A percentile compares a stretch with the other conserved stretches of the same genome.
Evolutionary conservation across 2,113 vertebrate species (phyloP).

Genomic region (Sander lucioperca): DNA sequence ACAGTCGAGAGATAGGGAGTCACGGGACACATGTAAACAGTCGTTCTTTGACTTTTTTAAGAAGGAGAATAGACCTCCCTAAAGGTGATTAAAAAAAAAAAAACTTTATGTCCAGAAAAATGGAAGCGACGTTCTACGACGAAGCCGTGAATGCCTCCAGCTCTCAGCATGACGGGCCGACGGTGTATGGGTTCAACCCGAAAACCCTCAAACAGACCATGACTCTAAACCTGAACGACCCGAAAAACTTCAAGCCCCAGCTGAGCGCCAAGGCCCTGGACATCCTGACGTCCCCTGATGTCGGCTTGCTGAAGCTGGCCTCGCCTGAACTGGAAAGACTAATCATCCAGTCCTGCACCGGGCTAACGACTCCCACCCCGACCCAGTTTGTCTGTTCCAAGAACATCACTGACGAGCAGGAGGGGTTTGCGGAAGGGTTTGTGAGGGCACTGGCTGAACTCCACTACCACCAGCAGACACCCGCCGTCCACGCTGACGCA

Average conservation of each 20-base stretch:
- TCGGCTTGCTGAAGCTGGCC: conserved; percentile 94
- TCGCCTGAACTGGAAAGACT: conserved; percentile 95
- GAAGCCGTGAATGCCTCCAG: conserved; percentile 91
- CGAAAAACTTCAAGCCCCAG: conserved; percentile 93
- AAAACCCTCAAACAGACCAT: conserved; percentile 94
- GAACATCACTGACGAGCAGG: conserved; percentile 83
- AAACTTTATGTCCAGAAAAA: conserved; percentile 93
- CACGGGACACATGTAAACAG: conserved; percentile 53
- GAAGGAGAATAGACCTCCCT: conserved; percentile 10
- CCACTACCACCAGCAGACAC: conserved; percentile 91
- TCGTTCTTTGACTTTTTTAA: conserved; percentile 3
- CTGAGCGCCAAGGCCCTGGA: conserved; percentile 92
- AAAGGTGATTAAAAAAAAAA: conserved; percentile 12
- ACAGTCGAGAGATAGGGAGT: conserved; percentile 21
- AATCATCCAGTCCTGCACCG: conserved; percentile 97
- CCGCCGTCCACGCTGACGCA: conserved; percentile 84
- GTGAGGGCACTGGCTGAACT: conserved; percentile 81
- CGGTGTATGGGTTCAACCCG: conserved; percentile 91
- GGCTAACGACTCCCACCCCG: conserved; percentile 94
- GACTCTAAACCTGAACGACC: conserved; percentile 95
- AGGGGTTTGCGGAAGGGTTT: conserved; percentile 83
- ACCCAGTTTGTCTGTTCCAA: conserved; percentile 87
- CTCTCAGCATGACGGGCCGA: conserved; percentile 86
- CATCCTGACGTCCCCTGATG: conserved; percentile 94
- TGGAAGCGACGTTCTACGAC: conserved; percentile 98